Evolutionary conservation across 2,888 invertebrate species (phyloP), one percentile per base, ranked within the genome.

Genomic region (Eristalis arbustorum): DNA sequence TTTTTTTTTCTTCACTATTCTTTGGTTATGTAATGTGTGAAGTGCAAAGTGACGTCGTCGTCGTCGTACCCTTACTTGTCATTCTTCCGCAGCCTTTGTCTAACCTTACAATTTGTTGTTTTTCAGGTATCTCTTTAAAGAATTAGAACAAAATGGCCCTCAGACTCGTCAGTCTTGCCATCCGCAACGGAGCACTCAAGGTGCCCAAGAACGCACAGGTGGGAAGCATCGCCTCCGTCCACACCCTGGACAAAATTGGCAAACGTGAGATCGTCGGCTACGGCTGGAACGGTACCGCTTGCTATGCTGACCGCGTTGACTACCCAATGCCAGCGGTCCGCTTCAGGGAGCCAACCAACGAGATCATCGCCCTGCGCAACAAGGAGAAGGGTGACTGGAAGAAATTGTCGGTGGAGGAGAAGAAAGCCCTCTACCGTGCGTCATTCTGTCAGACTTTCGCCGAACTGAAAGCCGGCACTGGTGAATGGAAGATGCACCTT

Each of bases 301-400:
- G 92, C 91, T 99, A 99, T 89, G 93, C 94, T 5, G 99, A 99
- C 93, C 94, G 96, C 87, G 89, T 94, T 0, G 97, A 97, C 91
- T 96, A 95, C 92, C 99, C 99, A n/a, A 94, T 97, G 94, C 98
- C 99, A 14, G 96, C 98, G 13, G 94, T 99, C 80, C 94, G 98
- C 88, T 98, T 96, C 94, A 95, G 94, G 90, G 96, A 96, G 90
- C 94, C 95, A 76, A 96, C 95, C 8, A 94, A 96, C n/a, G 97
- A 97, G 89, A 93, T 97, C 88, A 93, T 88, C 62, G 95, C 95
- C 14, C 94, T 99, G 88, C 95, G 96, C 84, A 96, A 97, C 90
- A 99, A 99, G 93, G 99, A 99, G 92, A 97, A 96, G 94, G 97
- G 96, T n/a, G 98, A 99, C 93, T 99, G 99, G 99, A 97, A 96